Evolutionary conservation across 2,888 invertebrate species (phyloP), one percentile per base, ranked within the genome.

Genomic region (Mellilla xanthometata): DNA sequence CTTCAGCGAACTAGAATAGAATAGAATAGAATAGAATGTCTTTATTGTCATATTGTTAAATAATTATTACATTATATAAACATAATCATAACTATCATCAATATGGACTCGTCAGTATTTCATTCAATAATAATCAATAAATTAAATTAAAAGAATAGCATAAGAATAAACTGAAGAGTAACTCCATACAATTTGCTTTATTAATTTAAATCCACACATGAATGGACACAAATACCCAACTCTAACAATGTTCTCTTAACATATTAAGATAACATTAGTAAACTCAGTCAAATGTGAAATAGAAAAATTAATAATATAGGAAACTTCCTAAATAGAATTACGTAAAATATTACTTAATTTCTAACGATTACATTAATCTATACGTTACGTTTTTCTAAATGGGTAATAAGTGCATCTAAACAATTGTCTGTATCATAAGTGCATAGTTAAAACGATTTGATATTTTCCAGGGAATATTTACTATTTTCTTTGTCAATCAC

Each of bases 171-270:
- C n/a, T n/a, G n/a, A n/a, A n/a, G n/a, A n/a, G n/a, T n/a, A n/a
- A n/a, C n/a, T n/a, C n/a, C n/a, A n/a, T n/a, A n/a, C n/a, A 79
- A 73, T 78, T 75, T 74, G 76, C 66, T 86, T 85, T 80, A 83
- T 72, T 81, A 53, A 42, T 51, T 49, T 49, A 55, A 58, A 49
- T 86, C 84, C 85, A 85, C 81, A 76, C 74, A 78, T 68, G 69
- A 72, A 82, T 82, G 85, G 84, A 87, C 78, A 85, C 76, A 72
- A 76, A 80, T 69, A 63, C 68, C 70, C 73, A 70, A 71, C 79
- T 78, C 80, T 68, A 76, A 58, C 79, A 87, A 82, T 83, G 83
- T 80, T 67, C 75, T 76, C 65, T 5, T 3, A 24, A 24, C 24
- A n/a, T 5, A 32, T 50, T 78, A 81, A 66, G 78, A 85, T 83